A percentile compares a stretch with the other conserved stretches of the same genome.
Evolutionary conservation across 2,888 invertebrate genomes (phyloP).

Genomic region (Pelosia muscerda): DNA sequence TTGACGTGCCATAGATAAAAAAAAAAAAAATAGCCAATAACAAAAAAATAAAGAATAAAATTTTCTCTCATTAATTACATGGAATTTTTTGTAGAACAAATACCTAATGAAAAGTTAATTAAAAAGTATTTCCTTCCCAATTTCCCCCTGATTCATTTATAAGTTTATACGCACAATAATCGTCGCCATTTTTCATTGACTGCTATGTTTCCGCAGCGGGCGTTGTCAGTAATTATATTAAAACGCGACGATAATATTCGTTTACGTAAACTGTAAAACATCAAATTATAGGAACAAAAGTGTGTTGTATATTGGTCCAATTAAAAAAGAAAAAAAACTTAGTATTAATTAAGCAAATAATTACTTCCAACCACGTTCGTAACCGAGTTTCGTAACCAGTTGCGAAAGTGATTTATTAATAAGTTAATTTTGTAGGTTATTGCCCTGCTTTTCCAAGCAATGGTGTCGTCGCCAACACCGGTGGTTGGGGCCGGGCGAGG

Average conservation of each 20-base stretch:
- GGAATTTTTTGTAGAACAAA: no score
- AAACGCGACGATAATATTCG: background rate
- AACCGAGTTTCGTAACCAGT: constrained; percentile 7
- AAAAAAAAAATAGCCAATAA: no score
- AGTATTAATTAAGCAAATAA: constrained; percentile 1
- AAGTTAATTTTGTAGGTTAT: background rate
- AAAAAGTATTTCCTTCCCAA: no score
- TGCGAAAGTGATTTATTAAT: constrained; percentile 3
- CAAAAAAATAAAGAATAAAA: no score
- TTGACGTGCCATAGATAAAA: no score
- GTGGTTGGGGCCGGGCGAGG: background rate
- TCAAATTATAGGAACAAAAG: background rate
- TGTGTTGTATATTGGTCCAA: constrained; percentile 5
- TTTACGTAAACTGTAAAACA: background rate
- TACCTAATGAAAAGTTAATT: no score
- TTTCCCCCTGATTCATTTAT: no score
- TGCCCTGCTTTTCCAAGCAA: background rate
- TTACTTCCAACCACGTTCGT: background rate
- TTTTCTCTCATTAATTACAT: no score
- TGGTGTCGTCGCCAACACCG: background rate
- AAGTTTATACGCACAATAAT: no score
- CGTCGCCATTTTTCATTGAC: background rate
- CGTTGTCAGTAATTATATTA: no score
- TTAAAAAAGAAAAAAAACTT: background rate
- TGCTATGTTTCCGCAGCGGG: background rate